phyloP scores from a whole-genome alignment of 2,113 vertebrate species.

The Pseudopipra pipra region DNA sequence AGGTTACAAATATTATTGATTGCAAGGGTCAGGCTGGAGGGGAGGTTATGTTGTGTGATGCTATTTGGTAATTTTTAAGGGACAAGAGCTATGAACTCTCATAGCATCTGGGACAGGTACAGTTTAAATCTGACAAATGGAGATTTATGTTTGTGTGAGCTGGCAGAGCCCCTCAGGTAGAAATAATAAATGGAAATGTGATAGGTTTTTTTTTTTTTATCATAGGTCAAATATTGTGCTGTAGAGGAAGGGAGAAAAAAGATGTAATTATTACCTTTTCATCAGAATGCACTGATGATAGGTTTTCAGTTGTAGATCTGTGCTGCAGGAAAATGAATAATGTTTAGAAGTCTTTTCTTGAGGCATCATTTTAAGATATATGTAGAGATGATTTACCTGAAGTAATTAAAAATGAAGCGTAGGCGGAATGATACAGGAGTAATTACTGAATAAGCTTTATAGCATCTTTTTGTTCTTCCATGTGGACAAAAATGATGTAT shows the following conservation, averaged over 20 bases:
- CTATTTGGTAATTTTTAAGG: constrained; percentile 67
- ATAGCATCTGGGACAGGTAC: constrained; percentile 56
- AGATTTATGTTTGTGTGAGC: constrained; percentile 72
- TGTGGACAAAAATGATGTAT: constrained; percentile 18
- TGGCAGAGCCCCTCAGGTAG: constrained; percentile 72
- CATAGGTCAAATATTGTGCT: constrained; percentile 74
- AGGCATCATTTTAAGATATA: constrained; percentile 53
- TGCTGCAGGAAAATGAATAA: constrained; percentile 61
- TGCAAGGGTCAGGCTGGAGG: constrained; percentile 59
- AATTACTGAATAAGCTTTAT: constrained; percentile 55
- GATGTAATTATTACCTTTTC: constrained; percentile 79
- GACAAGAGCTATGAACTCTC: constrained; percentile 63
- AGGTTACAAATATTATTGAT: constrained; percentile 76
- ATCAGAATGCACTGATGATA: constrained; percentile 72
- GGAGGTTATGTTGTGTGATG: constrained; percentile 50
- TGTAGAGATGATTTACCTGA: constrained; percentile 58
- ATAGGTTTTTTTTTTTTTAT: constrained; percentile 50
- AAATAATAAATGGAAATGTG: constrained; percentile 80
- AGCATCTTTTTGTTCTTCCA: constrained; percentile 22
- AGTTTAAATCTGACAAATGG: constrained; percentile 76
- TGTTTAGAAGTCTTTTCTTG: constrained; percentile 41
- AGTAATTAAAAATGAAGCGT: constrained; percentile 37
- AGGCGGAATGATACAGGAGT: constrained; percentile 21
- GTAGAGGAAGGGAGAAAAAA: constrained; percentile 34
- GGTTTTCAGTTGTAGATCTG: constrained; percentile 64